These are phyloP conservation scores for Anableps anableps DNA, from an alignment of 2,797 vertebrate genomes.

Conservation along the genomic window DNA sequence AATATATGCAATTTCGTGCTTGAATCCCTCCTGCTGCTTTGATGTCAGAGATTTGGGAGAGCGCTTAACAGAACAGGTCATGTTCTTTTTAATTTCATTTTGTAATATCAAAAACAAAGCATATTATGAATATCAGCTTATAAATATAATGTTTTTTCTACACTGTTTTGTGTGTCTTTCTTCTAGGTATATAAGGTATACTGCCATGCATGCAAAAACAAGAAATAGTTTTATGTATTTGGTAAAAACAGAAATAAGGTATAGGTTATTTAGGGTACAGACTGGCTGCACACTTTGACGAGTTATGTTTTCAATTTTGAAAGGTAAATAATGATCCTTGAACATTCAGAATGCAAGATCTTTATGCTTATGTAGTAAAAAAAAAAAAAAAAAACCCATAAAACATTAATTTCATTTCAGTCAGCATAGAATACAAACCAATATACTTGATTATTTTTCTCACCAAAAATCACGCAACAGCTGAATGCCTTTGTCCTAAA, in stretches of 20 bases:
- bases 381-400: neutral
- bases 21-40: conserved; percentile 38
- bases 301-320: neutral
- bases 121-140: no score
- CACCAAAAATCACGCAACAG: no score
- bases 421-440: neutral
- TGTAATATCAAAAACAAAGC: neutral
- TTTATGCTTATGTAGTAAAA: neutral
- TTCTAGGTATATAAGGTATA: neutral
- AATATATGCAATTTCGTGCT: conserved; percentile 49
- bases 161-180: neutral
- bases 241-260: neutral
- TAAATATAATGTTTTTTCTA: conserved; percentile 5
- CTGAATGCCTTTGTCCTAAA: no score
- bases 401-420: neutral
- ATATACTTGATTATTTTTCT: neutral
- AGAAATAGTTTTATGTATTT: neutral
- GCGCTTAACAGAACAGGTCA: conserved; percentile 25
- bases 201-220: neutral
- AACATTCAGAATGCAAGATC: neutral
- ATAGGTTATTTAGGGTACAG: neutral
- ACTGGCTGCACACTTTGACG: neutral
- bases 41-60: conserved; percentile 32
- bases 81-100: conserved; percentile 27
- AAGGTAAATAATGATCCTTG: neutral